Percentiles rank a stretch among this genome's conserved stretches.
Evolutionary conservation across 2,888 invertebrate species (phyloP).

Genomic region (Megalurothrips usitatus): DNA sequence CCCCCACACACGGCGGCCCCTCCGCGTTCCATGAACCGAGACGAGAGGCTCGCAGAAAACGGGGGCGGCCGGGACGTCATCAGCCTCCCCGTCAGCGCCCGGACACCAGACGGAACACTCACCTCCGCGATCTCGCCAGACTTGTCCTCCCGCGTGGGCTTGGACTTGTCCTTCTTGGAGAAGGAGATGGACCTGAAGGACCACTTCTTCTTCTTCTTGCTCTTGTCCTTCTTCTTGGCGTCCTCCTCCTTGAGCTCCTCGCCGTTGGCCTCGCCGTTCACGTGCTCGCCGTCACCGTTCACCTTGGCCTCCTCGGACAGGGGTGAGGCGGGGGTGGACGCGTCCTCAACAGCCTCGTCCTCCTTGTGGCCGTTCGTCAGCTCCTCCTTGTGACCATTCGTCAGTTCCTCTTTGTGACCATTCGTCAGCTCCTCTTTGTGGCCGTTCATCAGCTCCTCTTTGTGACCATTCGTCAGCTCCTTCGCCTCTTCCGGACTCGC

Average conservation of each 20-base stretch:
- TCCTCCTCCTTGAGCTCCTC: slow-evolving; percentile 36
- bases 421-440: slow-evolving; percentile 15
- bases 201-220: slow-evolving; percentile 79
- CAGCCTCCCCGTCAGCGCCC: too few species aligned
- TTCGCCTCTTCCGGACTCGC: slow-evolving; percentile 33
- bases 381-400: slow-evolving; percentile 32
- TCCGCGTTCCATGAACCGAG: slow-evolving; percentile 55
- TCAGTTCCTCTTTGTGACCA: background rate
- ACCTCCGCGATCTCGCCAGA: slow-evolving; percentile 34
- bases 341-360: slow-evolving; percentile 32
- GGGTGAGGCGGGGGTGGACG: slow-evolving; percentile 30
- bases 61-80: too few species aligned
- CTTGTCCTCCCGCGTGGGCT: slow-evolving; percentile 59
- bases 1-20: slow-evolving; percentile 60
- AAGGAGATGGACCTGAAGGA: slow-evolving; percentile 83
- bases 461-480: background rate
- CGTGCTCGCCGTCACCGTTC: slow-evolving; percentile 21
- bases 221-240: slow-evolving; percentile 37
- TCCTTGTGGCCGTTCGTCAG: slow-evolving; percentile 27
- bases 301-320: slow-evolving; percentile 17
- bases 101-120: background rate
- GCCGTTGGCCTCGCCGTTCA: slow-evolving; percentile 29
- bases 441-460: slow-evolving; percentile 31
- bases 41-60: slow-evolving; percentile 48
- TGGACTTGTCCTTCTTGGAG: slow-evolving; percentile 80